A percentile compares a stretch with the other conserved stretches of the same genome.
These are phyloP conservation scores for Callionymus lyra DNA, from an alignment of 2,113 vertebrate genomes.

Conservation along the genomic window DNA sequence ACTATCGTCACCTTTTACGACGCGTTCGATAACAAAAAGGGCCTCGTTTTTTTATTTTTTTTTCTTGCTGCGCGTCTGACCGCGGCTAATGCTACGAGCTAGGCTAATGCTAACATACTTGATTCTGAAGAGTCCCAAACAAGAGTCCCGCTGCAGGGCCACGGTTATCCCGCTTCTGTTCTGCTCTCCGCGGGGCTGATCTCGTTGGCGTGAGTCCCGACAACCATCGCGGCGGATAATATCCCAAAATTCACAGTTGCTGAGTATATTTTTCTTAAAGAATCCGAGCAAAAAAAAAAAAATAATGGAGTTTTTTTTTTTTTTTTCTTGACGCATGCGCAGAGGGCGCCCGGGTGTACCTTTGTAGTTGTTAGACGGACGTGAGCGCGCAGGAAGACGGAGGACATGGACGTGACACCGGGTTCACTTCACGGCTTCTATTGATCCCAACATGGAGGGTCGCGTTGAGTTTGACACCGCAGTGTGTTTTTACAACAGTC, in stretches of 20 bases:
- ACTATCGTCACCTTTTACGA: no score
- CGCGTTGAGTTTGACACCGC: no score
- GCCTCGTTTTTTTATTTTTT: no score
- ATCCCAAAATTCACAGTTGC: slow-evolving; percentile 50
- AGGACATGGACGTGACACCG: no score
- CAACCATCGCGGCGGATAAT: slow-evolving; percentile 39
- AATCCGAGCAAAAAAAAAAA: slow-evolving; percentile 72
- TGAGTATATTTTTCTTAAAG: slow-evolving; percentile 60
- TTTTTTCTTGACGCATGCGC: slow-evolving; percentile 78
- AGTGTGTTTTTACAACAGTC: no score
- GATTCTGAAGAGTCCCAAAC: slow-evolving; percentile 57
- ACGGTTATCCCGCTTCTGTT: slow-evolving; percentile 30
- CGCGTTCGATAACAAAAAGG: background rate
- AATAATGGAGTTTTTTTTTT: no score
- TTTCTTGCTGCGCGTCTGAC: slow-evolving; percentile 60
- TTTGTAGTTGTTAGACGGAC: slow-evolving; percentile 56
- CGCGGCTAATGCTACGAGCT: slow-evolving; percentile 44
- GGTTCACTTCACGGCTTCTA: no score
- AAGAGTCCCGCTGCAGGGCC: slow-evolving; percentile 43
- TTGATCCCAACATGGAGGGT: no score
- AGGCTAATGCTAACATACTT: slow-evolving; percentile 60
- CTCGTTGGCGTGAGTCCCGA: slow-evolving; percentile 16
- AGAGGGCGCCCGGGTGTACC: slow-evolving; percentile 69
- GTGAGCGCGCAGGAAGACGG: slow-evolving; percentile 8
- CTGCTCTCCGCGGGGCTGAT: slow-evolving; percentile 19